Conservation (phyloP, 2,113 vertebrate genomes). For the Physeter macrocephalus region DNA sequence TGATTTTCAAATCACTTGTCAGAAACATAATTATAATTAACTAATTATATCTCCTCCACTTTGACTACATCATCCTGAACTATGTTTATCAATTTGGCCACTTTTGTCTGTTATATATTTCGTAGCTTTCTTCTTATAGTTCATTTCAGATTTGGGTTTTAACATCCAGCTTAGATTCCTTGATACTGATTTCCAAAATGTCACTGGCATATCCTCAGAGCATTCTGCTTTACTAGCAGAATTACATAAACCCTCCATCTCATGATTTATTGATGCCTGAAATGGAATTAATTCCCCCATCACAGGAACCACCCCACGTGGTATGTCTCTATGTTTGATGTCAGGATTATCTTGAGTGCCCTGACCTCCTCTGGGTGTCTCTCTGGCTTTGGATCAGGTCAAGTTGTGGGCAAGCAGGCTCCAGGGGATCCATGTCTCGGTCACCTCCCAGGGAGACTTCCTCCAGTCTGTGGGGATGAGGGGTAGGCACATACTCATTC, state of each 20-base stretch:
- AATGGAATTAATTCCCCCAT: not conserved
- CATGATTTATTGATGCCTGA: not conserved
- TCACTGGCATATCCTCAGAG: not conserved
- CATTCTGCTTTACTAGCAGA: not conserved
- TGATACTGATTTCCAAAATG: not conserved
- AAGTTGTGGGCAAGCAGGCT: not conserved
- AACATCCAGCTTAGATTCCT: not conserved
- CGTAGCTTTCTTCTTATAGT: not conserved
- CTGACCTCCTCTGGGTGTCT: not conserved
- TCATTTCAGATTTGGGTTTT: constrained; percentile 34
- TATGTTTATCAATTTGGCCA: not conserved
- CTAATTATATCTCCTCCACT: not conserved
- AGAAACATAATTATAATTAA: constrained; percentile 2
- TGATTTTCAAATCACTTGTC: not conserved
- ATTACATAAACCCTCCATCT: not conserved
- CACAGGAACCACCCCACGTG: not conserved
- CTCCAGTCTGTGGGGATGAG: not conserved
- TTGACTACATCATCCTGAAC: not conserved
- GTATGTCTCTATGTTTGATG: not conserved
- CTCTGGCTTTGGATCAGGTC: not conserved
- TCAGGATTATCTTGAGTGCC: not conserved
- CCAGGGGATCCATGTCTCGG: not conserved
- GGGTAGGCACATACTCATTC: not conserved
- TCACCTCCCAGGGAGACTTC: not conserved
- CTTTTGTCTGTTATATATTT: not conserved